Evolutionary conservation across 2,888 invertebrate species (phyloP).

Genomic region (Mongoloraphidia duomilia): DNA sequence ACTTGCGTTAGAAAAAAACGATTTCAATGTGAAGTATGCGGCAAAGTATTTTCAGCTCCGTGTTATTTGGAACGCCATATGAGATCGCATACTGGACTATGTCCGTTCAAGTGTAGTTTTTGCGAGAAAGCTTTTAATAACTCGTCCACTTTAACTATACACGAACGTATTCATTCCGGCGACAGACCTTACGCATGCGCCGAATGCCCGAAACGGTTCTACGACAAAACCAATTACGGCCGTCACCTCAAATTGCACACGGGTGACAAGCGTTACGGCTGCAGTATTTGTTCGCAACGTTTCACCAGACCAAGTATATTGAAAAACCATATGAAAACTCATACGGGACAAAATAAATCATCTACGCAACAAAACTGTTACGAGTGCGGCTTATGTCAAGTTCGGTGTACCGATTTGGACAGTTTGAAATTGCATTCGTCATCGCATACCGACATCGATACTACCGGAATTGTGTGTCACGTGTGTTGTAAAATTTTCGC

Average conservation of each 20-base stretch:
- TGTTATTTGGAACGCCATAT: conserved; percentile 22
- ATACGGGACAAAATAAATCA: not conserved
- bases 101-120: conserved; percentile 21
- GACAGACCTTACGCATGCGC: conserved; percentile 17
- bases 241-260: conserved; percentile 15
- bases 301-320: not conserved
- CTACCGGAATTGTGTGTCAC: conserved; percentile 9
- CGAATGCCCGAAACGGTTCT: conserved; percentile 18
- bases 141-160: conserved; percentile 18
- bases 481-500: conserved; percentile 18
- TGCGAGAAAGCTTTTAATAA: conserved; percentile 18
- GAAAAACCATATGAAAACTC: not conserved
- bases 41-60: conserved; percentile 14
- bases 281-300: conserved; percentile 2
- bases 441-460: not conserved
- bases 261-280: conserved; percentile 13
- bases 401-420: not conserved
- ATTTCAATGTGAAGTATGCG: conserved; percentile 17
- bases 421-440: not conserved
- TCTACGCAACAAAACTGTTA: not conserved
- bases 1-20: conserved; percentile 14
- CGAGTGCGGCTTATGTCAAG: too few species aligned
- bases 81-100: conserved; percentile 23
- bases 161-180: conserved; percentile 17
- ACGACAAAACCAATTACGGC: conserved; percentile 17